These are phyloP conservation scores for Mus pahari DNA, from an alignment of 2,113 vertebrate species.

Conservation along the genomic window DNA sequence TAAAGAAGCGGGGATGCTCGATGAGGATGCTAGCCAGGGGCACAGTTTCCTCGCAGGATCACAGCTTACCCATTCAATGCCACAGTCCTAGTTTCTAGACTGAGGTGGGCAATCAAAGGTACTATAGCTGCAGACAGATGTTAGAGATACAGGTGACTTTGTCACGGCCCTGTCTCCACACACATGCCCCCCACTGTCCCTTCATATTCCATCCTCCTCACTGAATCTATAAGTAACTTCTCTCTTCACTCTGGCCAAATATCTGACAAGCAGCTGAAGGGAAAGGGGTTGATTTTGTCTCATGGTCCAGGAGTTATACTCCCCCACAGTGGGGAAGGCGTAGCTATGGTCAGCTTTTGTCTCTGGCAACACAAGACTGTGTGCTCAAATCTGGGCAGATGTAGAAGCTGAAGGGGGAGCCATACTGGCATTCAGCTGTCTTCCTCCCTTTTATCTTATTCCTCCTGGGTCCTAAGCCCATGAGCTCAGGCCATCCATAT, in stretches of 20 bases:
- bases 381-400: background rate
- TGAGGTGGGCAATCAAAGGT: too few relatives aligned
- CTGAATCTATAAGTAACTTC: background rate
- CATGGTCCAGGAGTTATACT: too few relatives aligned
- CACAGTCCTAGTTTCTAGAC: background rate
- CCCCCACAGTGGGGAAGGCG: background rate
- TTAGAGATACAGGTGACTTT: fast-evolving
- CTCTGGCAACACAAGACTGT: background rate
- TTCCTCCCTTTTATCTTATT: background rate
- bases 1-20: fast-evolving
- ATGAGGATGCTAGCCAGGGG: background rate
- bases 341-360: background rate
- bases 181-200: background rate
- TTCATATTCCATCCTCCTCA: fast-evolving
- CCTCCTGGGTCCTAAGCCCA: too few relatives aligned
- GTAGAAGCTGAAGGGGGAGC: background rate
- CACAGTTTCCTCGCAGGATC: background rate
- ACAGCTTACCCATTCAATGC: fast-evolving
- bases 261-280: background rate
- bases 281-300: background rate
- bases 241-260: background rate
- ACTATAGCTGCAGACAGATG: fast-evolving
- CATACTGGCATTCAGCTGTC: background rate
- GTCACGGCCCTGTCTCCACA: background rate
- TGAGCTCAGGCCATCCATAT: background rate